Evolutionary conservation across 2,888 invertebrate species (phyloP), one percentile per base, ranked within the genome.

Genomic region (Maniola hyperantus): DNA sequence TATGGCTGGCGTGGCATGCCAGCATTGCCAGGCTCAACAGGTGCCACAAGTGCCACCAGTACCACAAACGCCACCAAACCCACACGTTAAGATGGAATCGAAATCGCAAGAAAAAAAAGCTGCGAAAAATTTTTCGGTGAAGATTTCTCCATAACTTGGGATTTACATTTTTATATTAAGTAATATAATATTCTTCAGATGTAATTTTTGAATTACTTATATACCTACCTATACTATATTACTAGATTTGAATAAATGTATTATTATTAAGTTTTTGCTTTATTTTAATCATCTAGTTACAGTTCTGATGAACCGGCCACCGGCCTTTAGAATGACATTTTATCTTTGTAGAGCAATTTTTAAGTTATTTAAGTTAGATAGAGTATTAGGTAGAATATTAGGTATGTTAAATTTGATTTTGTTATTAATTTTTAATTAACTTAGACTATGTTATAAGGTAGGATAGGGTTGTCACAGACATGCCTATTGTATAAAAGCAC

Each of bases 41-140:
- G 50, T 42, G 20, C 20, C 13, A 11, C 57, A 57, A 8, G 42
- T 46, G 59, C 10, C 46, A 5, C 33, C 13, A 33, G 48, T 39
- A 10, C 18, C 11, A 15, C 55, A 55, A 6, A 57, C 34, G 59
- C 5, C 20, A 48, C 59, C n/a, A 6, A 33, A 18, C 1, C 46
- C 63, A 64, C 42, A 66, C 59, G 65, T 62, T 54, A 69, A 63
- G 18, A 15, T 64, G 36, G 64, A 75, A 11, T 20, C 18, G 6
- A 83, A 81, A 65, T 26, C 62, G 10, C 62, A 51, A 42, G 77
- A 78, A 51, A 79, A 78, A 15, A 67, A 76, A 0, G 59, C 76
- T 2, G 20, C 39, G 2, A 65, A 77, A 0, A 74, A 76, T 33
- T 68, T 75, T 0, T 66, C 76, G 18, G 70, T 71, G 2, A 82